Conservation (phyloP, 64 coral and sea anemone species). For the Montipora cactus region DNA sequence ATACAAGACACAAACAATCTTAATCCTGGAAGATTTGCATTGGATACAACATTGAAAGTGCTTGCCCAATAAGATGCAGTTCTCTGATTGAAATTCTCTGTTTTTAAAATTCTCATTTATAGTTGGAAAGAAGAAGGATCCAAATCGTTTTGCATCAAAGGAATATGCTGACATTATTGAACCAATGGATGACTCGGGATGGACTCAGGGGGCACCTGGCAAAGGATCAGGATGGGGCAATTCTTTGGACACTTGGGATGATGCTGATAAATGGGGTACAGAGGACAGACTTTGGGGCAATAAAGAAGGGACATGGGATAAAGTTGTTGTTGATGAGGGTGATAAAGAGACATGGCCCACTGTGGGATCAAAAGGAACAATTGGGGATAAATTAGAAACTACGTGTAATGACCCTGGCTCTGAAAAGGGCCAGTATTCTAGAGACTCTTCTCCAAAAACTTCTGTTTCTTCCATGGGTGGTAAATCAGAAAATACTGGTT, state of each 20-base stretch:
- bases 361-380: slow-evolving; percentile 82
- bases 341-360: slow-evolving; percentile 96
- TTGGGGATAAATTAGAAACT: slow-evolving; percentile 51
- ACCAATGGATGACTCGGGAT: slow-evolving; percentile 88
- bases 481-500: slow-evolving; percentile 17
- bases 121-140: slow-evolving; percentile 98
- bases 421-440: slow-evolving; percentile 72
- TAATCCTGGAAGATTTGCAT: too few relatives aligned
- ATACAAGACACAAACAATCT: too few relatives aligned
- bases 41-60: background rate
- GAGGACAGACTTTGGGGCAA: slow-evolving; percentile 90
- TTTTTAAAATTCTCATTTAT: background rate
- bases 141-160: slow-evolving; percentile 91
- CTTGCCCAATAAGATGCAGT: background rate
- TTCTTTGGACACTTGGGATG: slow-evolving; percentile 78
- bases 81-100: background rate
- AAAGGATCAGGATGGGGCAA: slow-evolving; percentile 89
- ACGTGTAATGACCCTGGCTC: slow-evolving; percentile 10
- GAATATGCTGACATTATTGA: slow-evolving; percentile 94
- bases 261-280: slow-evolving; percentile 88
- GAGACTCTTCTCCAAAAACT: slow-evolving; percentile 48
- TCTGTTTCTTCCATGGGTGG: slow-evolving; percentile 46
- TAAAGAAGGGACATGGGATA: slow-evolving; percentile 82
- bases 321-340: slow-evolving; percentile 87
- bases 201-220: slow-evolving; percentile 75